Evolutionary conservation across 2,888 invertebrate genomes (phyloP).

Genomic region (Eupithecia exiguata): DNA sequence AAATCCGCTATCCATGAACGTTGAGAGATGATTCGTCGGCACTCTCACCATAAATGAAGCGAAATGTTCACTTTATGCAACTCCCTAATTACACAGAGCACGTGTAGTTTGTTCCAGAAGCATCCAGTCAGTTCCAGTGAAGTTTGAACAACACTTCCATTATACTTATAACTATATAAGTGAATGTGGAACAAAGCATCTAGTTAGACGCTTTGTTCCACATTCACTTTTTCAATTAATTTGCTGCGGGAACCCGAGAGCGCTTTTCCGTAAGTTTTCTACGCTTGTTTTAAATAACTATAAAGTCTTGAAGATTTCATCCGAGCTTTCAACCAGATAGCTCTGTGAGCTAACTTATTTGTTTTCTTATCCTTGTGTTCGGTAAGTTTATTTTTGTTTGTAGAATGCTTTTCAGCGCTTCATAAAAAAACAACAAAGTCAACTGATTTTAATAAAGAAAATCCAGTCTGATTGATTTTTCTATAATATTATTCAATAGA

Average conservation of each 20-base stretch:
- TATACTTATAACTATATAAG: no score
- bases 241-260: slow-evolving; percentile 23
- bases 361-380: background rate
- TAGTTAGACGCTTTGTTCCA: slow-evolving; percentile 42
- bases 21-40: no score
- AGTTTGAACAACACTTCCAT: slow-evolving; percentile 40
- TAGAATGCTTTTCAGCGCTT: background rate
- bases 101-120: slow-evolving; percentile 25
- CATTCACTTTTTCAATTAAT: slow-evolving; percentile 50
- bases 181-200: no score
- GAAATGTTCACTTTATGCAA: no score
- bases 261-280: background rate
- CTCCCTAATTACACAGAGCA: slow-evolving; percentile 26
- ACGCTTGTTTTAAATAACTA: background rate
- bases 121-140: slow-evolving; percentile 16
- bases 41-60: no score
- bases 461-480: background rate
- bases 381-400: background rate
- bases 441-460: background rate
- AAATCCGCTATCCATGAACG: no score
- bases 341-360: background rate
- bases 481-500: background rate
- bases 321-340: background rate
- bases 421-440: background rate
- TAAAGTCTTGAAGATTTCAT: slow-evolving; percentile 5